phyloP scores from a whole-genome alignment of 2,888 invertebrate species.

The Baronia brevicornis region DNA sequence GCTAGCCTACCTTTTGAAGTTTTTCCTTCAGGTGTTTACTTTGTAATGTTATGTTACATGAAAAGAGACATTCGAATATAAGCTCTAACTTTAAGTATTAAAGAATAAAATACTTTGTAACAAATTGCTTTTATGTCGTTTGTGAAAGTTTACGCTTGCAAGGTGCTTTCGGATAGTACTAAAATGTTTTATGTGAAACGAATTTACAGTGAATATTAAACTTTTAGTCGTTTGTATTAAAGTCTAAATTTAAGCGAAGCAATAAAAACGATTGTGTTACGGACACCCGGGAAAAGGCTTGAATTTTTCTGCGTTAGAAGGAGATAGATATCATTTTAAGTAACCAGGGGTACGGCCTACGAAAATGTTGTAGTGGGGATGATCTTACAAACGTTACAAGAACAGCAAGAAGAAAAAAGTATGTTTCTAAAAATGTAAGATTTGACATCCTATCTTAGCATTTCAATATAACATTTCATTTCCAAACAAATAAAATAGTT shows the following conservation, averaged over 20 bases:
- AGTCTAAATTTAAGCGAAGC: constrained; percentile 22
- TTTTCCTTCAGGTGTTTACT: constrained; percentile 32
- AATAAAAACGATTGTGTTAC: constrained; percentile 40
- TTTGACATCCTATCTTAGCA: background rate
- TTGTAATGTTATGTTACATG: constrained; percentile 24
- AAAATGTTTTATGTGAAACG: constrained; percentile 2
- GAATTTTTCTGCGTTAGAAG: constrained; percentile 63
- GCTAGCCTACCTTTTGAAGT: constrained; percentile 66
- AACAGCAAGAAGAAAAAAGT: constrained; percentile 21
- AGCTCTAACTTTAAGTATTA: background rate
- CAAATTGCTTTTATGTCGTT: constrained; percentile 1
- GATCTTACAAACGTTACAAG: constrained; percentile 57
- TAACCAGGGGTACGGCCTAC: constrained; percentile 71
- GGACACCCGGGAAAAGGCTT: constrained; percentile 44
- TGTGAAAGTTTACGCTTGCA: background rate
- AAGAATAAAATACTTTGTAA: background rate
- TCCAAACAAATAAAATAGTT: constrained; percentile 24
- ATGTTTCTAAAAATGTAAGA: background rate
- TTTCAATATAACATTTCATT: background rate
- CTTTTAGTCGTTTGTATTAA: background rate
- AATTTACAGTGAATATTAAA: background rate
- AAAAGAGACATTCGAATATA: constrained; percentile 6
- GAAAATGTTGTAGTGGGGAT: constrained; percentile 55
- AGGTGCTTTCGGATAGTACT: constrained; percentile 1
- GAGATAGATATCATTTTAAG: constrained; percentile 63